phyloP scores from a whole-genome alignment of 2,888 invertebrate genomes.

The Lycocerus yunnanus region DNA sequence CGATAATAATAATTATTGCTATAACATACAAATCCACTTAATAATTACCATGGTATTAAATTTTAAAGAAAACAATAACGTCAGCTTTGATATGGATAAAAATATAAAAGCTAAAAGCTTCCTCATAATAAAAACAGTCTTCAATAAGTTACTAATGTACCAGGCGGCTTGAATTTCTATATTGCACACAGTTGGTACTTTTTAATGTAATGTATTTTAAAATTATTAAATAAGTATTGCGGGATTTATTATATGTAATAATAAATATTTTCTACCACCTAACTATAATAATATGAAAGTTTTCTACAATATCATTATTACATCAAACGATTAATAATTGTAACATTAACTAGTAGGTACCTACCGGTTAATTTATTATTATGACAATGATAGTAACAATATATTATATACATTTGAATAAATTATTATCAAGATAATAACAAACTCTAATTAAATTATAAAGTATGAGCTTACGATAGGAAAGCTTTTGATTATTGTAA shows the following conservation, averaged over 20 bases:
- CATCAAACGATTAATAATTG: not conserved
- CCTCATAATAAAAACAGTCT: constrained; percentile 13
- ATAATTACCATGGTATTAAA: not conserved
- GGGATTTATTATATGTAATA: not conserved
- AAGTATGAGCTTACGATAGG: not conserved
- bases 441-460: not conserved
- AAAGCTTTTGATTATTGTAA: not conserved
- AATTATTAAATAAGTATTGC: not conserved
- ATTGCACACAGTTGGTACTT: not conserved
- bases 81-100: not conserved
- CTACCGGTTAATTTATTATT: not conserved
- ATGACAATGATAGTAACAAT: not conserved
- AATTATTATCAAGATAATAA: not conserved
- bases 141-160: constrained; percentile 15
- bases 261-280: not conserved
- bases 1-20: not conserved
- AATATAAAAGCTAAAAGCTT: constrained; percentile 12
- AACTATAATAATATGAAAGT: too few relatives aligned
- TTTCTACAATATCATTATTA: not conserved
- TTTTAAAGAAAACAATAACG: not conserved
- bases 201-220: not conserved
- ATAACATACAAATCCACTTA: not conserved
- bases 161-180: constrained; percentile 2
- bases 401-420: not conserved
- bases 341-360: too few relatives aligned